A percentile compares a stretch with the other conserved stretches of the same genome.
phyloP scores from a whole-genome alignment of 2,113 vertebrate genomes.

The Eurystomus gularis region DNA sequence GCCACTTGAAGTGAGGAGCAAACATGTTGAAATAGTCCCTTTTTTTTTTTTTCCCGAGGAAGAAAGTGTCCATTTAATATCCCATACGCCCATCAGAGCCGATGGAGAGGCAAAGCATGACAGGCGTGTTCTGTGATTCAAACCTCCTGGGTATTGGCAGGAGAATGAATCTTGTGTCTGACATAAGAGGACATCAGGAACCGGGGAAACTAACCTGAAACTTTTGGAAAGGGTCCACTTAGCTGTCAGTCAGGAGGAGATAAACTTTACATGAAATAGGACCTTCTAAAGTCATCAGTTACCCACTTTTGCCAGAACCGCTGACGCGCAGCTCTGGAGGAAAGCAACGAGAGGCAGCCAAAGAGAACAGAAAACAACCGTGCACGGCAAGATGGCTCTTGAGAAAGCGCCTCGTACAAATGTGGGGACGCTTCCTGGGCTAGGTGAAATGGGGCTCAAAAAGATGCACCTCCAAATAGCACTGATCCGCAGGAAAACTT shows the following conservation, averaged over 20 bases:
- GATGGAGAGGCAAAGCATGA: not conserved
- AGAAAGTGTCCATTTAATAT: conserved; percentile 29
- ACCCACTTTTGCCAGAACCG: conserved; percentile 31
- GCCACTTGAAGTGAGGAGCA: not conserved
- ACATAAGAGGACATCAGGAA: conserved; percentile 24
- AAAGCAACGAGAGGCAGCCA: conserved; percentile 34
- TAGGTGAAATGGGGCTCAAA: not conserved
- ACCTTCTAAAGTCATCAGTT: conserved; percentile 33
- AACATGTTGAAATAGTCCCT: not conserved
- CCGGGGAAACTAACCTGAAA: conserved; percentile 24
- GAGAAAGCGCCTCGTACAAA: not conserved
- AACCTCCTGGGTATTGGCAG: conserved; percentile 42
- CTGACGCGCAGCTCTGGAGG: conserved; percentile 32
- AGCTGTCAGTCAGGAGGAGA: conserved; percentile 54
- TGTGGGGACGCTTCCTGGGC: not conserved
- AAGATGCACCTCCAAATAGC: not conserved
- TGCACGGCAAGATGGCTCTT: not conserved
- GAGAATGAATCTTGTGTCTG: conserved; percentile 54
- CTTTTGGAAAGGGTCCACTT: conserved; percentile 44
- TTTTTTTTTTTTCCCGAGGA: not conserved
- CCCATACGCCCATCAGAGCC: not conserved
- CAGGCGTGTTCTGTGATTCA: not conserved
- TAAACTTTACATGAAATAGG: conserved; percentile 51
- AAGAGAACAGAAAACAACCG: conserved; percentile 59
- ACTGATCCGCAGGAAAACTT: not conserved